A percentile compares a stretch with the other conserved stretches of the same genome.
Conservation (phyloP, 2,113 vertebrate species). For the Menura novaehollandiae region DNA sequence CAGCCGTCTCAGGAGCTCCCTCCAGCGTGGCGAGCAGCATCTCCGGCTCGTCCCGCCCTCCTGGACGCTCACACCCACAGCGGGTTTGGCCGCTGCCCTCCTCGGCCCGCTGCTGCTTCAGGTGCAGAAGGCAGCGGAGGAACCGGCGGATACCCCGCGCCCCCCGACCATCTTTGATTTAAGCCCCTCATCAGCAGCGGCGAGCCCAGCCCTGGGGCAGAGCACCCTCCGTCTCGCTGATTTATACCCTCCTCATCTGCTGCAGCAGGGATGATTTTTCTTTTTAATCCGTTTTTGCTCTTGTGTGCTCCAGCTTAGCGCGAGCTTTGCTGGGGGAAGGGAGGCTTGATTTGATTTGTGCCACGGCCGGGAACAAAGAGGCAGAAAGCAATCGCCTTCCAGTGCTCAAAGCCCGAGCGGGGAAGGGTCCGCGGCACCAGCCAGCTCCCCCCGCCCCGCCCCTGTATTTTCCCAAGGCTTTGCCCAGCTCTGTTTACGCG, state of each 20-base stretch:
- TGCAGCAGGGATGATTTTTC: background rate
- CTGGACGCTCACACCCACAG: fast-evolving
- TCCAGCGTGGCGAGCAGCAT: background rate
- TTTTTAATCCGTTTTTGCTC: slow-evolving; percentile 7
- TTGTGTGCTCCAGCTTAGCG: background rate
- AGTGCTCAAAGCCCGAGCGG: background rate
- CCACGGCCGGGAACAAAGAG: background rate
- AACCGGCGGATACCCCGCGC: fast-evolving
- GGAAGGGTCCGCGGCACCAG: background rate
- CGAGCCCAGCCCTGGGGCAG: background rate
- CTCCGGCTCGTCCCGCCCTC: fast-evolving
- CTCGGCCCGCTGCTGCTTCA: background rate
- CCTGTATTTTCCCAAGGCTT: background rate
- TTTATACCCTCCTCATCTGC: background rate
- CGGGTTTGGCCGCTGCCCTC: background rate
- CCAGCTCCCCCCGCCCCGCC: background rate
- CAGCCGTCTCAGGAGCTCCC: background rate
- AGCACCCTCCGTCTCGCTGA: background rate
- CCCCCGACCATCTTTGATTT: fast-evolving
- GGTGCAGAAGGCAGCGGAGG: background rate
- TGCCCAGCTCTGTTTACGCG: background rate
- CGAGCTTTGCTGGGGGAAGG: slow-evolving; percentile 4
- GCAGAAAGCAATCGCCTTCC: background rate
- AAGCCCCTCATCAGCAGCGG: background rate
- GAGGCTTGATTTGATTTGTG: background rate